Evolutionary conservation across 2,113 vertebrate species (phyloP).

Genomic region (Sus scrofa): T2T-Sscrofa CM000827.6:39915501-39916000

Average conservation of each 20-base stretch:
- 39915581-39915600: not conserved
- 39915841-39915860: not conserved
- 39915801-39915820: not conserved
- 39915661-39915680: not conserved
- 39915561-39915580: not conserved
- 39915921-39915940: not conserved
- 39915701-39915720: not conserved
- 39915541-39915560: not conserved
- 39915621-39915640: not conserved
- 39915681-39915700: not conserved
- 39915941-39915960: not conserved
- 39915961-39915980: not conserved
- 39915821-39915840: constrained; percentile 30
- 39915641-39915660: not conserved
- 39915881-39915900: not conserved
- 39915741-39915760: not conserved
- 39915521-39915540: not conserved
- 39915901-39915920: not conserved
- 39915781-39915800: not conserved
- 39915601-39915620: not conserved
- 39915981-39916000: not conserved
- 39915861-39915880: constrained; percentile 59
- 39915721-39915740: not conserved
- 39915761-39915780: not conserved
- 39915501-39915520: not conserved